Conservation (phyloP, 2,888 invertebrate genomes). For the Epinotia brunnichana region DNA sequence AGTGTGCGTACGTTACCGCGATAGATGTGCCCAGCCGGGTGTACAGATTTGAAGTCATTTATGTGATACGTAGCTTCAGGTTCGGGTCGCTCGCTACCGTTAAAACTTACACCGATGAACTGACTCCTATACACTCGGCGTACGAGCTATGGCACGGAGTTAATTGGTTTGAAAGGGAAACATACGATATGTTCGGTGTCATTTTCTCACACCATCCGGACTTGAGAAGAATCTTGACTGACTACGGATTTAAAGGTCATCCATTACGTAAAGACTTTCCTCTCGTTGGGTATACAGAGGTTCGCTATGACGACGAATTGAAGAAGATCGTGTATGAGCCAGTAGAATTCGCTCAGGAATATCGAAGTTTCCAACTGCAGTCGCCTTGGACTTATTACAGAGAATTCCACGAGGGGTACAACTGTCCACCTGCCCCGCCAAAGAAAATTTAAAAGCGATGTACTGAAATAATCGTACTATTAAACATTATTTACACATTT, state of each 20-base stretch:
- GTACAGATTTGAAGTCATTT: constrained; percentile 72
- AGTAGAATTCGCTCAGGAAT: constrained; percentile 71
- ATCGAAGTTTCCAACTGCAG: constrained; percentile 61
- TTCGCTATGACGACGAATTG: constrained; percentile 75
- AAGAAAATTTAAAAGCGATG: constrained; percentile 34
- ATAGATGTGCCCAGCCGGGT: constrained; percentile 72
- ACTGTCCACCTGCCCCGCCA: constrained; percentile 52
- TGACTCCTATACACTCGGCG: constrained; percentile 71
- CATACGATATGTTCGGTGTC: constrained; percentile 76
- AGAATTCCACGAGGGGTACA: constrained; percentile 71
- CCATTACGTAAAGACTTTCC: constrained; percentile 78
- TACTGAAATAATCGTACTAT: not conserved
- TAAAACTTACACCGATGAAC: constrained; percentile 76
- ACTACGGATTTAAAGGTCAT: constrained; percentile 76
- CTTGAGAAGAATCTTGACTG: constrained; percentile 72
- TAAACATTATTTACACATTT: not conserved
- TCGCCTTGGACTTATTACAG: constrained; percentile 73
- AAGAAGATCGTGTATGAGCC: constrained; percentile 78
- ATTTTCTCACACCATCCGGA: constrained; percentile 76
- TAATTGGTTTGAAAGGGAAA: constrained; percentile 70
- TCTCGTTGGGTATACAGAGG: constrained; percentile 71
- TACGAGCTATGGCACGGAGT: constrained; percentile 61
- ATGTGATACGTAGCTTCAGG: constrained; percentile 66
- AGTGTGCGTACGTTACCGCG: constrained; percentile 66
- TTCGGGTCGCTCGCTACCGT: constrained; percentile 62